phyloP scores from a whole-genome alignment of 2,888 invertebrate genomes.

The Drosophila kambysellisi region DNA sequence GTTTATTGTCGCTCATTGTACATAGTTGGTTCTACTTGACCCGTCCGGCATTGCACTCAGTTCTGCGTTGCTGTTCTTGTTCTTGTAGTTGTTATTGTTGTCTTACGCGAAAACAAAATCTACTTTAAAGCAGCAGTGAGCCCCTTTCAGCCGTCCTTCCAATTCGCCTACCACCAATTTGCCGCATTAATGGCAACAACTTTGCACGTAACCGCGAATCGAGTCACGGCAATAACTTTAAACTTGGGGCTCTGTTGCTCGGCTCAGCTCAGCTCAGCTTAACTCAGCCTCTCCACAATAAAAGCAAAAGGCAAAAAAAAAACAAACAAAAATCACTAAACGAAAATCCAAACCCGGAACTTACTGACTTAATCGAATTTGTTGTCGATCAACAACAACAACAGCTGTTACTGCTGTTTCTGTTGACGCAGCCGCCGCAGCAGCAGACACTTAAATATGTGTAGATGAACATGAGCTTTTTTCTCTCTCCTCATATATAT shows the following conservation, averaged over 20 bases:
- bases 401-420: conserved; percentile 31
- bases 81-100: background rate
- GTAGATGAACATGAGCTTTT: conserved; percentile 40
- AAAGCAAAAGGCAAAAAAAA: conserved; percentile 44
- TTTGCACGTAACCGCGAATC: conserved; percentile 61
- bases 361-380: conserved; percentile 77
- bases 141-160: background rate
- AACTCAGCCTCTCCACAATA: conserved; percentile 22
- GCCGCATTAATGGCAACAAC: conserved; percentile 42
- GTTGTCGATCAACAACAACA: conserved; percentile 70
- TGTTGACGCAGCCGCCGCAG: conserved; percentile 45
- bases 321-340: conserved; percentile 52
- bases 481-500: background rate
- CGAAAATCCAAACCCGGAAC: conserved; percentile 79
- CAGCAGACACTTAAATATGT: conserved; percentile 41
- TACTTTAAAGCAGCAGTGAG: conserved; percentile 7
- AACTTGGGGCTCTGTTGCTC: conserved; percentile 42
- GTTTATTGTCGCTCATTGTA: conserved; percentile 34
- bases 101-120: conserved; percentile 45
- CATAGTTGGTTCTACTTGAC: conserved; percentile 68
- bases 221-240: conserved; percentile 55
- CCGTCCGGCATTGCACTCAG: conserved; percentile 63
- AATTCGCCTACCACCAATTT: conserved; percentile 1
- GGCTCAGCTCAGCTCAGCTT: conserved; percentile 6
- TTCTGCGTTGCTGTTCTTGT: conserved; percentile 23